phyloP scores from a whole-genome alignment of 2,888 invertebrate genomes.

The Papilio elwesi region DNA sequence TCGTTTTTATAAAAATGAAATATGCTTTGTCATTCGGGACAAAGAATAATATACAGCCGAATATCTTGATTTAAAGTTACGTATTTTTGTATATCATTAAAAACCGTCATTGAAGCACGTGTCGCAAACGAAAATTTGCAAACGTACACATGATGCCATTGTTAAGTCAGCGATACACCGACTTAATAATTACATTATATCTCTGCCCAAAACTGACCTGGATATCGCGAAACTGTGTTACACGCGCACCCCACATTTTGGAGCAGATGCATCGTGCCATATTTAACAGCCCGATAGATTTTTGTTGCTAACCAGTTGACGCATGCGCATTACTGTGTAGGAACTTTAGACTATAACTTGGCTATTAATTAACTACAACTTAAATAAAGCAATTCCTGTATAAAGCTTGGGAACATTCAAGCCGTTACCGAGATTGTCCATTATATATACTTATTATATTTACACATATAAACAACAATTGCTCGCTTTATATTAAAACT shows the following conservation, averaged over 20 bases:
- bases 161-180: not conserved
- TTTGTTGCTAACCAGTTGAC: constrained; percentile 13
- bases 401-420: too few species aligned
- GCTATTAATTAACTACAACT: not conserved
- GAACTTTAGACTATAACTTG: not conserved
- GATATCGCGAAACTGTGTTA: constrained; percentile 34
- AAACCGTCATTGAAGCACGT: not conserved
- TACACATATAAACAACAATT: too few species aligned
- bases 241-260: constrained; percentile 33
- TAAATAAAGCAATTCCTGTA: too few species aligned
- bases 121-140: not conserved
- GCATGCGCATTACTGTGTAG: not conserved
- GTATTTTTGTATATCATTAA: too few species aligned
- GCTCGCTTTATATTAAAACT: too few species aligned
- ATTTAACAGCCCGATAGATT: not conserved
- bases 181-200: constrained; percentile 25
- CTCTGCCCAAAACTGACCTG: constrained; percentile 33
- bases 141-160: constrained; percentile 1
- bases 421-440: too few species aligned
- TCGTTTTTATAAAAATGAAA: too few species aligned
- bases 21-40: too few species aligned
- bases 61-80: too few species aligned
- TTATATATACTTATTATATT: too few species aligned
- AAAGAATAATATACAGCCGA: too few species aligned
- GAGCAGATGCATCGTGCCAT: constrained; percentile 18